Evolutionary conservation across 2,888 invertebrate species (phyloP), one percentile per base, ranked within the genome.

Genomic region (Dione juno): DNA sequence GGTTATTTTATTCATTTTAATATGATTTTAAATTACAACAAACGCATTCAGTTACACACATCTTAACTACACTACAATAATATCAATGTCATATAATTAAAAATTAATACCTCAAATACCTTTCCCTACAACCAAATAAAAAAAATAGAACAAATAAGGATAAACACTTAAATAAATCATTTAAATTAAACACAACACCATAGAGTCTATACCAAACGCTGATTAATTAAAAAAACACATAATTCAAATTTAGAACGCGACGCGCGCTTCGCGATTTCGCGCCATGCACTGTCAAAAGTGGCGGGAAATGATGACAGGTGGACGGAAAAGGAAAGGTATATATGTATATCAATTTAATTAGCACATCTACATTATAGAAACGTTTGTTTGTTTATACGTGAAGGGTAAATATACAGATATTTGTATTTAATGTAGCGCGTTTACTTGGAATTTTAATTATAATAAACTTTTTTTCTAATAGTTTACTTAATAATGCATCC

Each of bases 201-300:
- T 66, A 69, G 52, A 71, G 64, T 59, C 69, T 50, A 16, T n/a
- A 48, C 10, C 70, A 69, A 77, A 72, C 72, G 80, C 82, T 77
- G 80, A 80, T 80, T 84, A 85, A 78, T 80, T 84, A 85, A 78
- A 81, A 80, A 82, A 77, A 79, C 67, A 71, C 69, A 64, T 65
- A 72, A 58, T 80, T 79, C 72, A 77, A 81, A 84, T 78, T 72
- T 79, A 78, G 78, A 80, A 76, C 82, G 75, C 67, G 80, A 79
- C 82, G 80, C 82, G 82, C 83, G 82, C 79, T 83, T 82, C 83
- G 81, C 84, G n/a, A 83, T 76, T 80, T 78, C 79, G 79, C 72
- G 71, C 72, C 76, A 74, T 73, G 67, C 68, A 77, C 79, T 80
- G 80, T 74, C 79, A 74, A 77, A 74, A 74, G 64, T 74, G 75